Conservation (phyloP, 2,113 vertebrate genomes). For the Nipponia nippon region DNA sequence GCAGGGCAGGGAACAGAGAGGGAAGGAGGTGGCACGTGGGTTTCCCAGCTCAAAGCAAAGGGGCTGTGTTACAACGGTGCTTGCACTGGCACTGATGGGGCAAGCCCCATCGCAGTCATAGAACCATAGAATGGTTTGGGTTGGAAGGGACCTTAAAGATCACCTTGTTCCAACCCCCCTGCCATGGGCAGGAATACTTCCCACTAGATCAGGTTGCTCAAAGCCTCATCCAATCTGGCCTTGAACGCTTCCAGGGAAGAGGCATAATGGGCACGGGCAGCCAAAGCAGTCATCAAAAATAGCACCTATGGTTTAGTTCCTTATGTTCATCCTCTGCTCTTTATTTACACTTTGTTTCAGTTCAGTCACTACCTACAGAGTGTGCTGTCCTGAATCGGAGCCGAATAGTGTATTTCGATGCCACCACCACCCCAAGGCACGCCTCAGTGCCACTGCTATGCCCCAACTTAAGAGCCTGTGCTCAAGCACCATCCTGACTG, state of each 20-base stretch:
- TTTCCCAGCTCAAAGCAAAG: background rate
- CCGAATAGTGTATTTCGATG: accelerated
- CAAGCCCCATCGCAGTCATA: background rate
- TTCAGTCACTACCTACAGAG: background rate
- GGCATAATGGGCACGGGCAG: background rate
- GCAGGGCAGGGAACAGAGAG: background rate
- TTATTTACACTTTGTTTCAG: background rate
- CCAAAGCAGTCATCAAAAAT: background rate
- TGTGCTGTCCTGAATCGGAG: background rate
- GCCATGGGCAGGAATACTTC: background rate
- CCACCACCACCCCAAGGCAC: accelerated
- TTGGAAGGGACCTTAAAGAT: background rate
- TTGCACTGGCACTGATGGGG: background rate
- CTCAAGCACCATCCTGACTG: accelerated
- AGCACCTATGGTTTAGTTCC: background rate
- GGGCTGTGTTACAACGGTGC: background rate
- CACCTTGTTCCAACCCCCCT: background rate
- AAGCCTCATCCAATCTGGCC: background rate
- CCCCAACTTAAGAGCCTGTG: background rate
- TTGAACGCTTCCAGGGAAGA: background rate
- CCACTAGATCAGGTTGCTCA: too few relatives aligned
- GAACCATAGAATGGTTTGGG: background rate
- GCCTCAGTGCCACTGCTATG: accelerated
- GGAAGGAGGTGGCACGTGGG: background rate
- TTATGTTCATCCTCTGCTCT: background rate